These are phyloP conservation scores for Sericinus montela DNA, from an alignment of 2,888 invertebrate genomes.

Conservation along the genomic window DNA sequence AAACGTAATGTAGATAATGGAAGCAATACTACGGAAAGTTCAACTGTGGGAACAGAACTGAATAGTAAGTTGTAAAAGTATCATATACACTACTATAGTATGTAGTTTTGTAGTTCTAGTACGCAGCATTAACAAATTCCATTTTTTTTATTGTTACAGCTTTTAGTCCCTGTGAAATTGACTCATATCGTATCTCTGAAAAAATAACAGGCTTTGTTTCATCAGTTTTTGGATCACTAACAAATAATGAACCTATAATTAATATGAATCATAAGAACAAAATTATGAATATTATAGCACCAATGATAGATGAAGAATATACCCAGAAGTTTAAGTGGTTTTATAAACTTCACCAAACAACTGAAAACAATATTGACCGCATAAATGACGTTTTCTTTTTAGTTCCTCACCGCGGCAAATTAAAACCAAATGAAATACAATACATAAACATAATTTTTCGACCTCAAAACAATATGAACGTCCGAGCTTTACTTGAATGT, in stretches of 20 bases:
- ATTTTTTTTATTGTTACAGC: constrained; percentile 24
- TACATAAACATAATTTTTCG: constrained; percentile 68
- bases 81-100: too few species aligned
- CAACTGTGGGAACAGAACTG: constrained; percentile 23
- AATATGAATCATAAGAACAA: constrained; percentile 30
- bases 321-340: constrained; percentile 50
- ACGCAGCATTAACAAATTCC: not conserved
- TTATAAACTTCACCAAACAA: constrained; percentile 44
- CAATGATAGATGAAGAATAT: constrained; percentile 49
- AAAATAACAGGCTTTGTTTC: not conserved
- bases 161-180: constrained; percentile 30
- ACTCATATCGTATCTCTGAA: constrained; percentile 21
- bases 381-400: constrained; percentile 64
- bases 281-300: constrained; percentile 44
- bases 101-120: not conserved
- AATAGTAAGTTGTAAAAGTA: constrained; percentile 28
- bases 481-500: constrained; percentile 70
- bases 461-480: constrained; percentile 57
- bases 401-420: constrained; percentile 65
- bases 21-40: constrained; percentile 20
- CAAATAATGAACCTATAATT: constrained; percentile 27
- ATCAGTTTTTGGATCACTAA: constrained; percentile 18
- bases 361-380: constrained; percentile 29
- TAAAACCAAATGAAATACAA: constrained; percentile 73
- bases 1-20: not conserved